Evolutionary conservation across 2,888 invertebrate species (phyloP).

Genomic region (Eurois occulta): DNA sequence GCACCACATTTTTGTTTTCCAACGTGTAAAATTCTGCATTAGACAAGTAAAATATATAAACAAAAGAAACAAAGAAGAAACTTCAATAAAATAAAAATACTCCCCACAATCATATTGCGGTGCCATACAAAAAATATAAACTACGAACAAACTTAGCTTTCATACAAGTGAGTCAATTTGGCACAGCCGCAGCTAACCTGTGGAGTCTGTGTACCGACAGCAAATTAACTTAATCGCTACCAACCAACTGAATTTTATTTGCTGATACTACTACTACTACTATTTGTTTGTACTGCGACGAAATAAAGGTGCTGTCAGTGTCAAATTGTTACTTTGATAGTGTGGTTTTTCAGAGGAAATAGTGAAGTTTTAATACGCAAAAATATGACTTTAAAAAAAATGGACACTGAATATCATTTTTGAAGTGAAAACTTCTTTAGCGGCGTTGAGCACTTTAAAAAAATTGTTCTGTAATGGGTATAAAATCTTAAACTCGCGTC

Average conservation of each 20-base stretch:
- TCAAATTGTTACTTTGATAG: not conserved
- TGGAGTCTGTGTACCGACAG: constrained; percentile 62
- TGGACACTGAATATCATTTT: not conserved
- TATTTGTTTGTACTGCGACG: too few species aligned
- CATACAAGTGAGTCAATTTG: constrained; percentile 65
- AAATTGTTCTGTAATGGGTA: too few species aligned
- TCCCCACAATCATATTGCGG: constrained; percentile 5
- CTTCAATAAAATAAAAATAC: constrained; percentile 24
- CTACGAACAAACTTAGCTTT: constrained; percentile 25
- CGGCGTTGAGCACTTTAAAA: too few species aligned
- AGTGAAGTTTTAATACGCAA: constrained; percentile 6
- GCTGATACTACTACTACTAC: constrained; percentile 46
- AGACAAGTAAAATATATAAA: not conserved
- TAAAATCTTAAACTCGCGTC: too few species aligned
- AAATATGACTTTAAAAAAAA: constrained; percentile 5
- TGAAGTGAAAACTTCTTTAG: too few species aligned
- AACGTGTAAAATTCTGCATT: too few species aligned
- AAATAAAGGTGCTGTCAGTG: not conserved
- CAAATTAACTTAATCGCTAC: constrained; percentile 63
- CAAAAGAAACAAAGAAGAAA: constrained; percentile 7
- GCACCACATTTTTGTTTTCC: too few species aligned
- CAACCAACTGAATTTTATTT: constrained; percentile 62
- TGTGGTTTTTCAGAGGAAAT: constrained; percentile 14
- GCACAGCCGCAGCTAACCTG: constrained; percentile 66
- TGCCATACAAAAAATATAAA: constrained; percentile 17